phyloP scores from a whole-genome alignment of 2,888 invertebrate species.

The Chrysomela aeneicollis region DNA sequence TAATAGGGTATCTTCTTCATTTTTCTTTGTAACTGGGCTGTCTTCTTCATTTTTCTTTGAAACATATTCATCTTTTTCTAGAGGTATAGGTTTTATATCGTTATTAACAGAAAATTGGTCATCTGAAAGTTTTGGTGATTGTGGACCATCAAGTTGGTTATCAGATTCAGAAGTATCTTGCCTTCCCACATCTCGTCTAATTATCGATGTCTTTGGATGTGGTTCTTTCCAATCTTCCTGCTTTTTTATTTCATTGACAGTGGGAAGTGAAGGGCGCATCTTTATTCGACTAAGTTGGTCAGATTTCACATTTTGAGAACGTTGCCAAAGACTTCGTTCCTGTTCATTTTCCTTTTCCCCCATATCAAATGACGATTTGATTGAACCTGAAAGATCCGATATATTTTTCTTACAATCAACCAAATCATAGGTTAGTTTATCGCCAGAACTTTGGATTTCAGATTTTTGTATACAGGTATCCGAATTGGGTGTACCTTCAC shows the following conservation, averaged over 20 bases:
- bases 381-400: not conserved
- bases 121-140: not conserved
- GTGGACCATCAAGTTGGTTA: not conserved
- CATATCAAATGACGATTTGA: not conserved
- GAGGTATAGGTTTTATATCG: conserved; percentile 1
- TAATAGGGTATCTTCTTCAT: too few relatives aligned
- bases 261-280: too few relatives aligned
- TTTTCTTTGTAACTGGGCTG: too few relatives aligned
- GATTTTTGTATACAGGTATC: not conserved
- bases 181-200: too few relatives aligned
- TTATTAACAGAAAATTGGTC: too few relatives aligned
- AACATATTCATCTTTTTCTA: too few relatives aligned
- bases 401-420: not conserved
- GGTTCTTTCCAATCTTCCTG: not conserved
- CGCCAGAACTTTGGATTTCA: not conserved
- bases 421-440: too few relatives aligned
- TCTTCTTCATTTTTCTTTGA: too few relatives aligned
- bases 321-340: not conserved
- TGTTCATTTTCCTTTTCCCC: not conserved
- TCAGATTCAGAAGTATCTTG: not conserved
- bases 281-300: too few relatives aligned
- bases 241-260: not conserved
- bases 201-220: not conserved
- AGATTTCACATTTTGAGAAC: not conserved
- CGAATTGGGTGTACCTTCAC: too few relatives aligned